Evolutionary conservation across 2,888 invertebrate species (phyloP).

Genomic region (Parochlus steinenii): DNA sequence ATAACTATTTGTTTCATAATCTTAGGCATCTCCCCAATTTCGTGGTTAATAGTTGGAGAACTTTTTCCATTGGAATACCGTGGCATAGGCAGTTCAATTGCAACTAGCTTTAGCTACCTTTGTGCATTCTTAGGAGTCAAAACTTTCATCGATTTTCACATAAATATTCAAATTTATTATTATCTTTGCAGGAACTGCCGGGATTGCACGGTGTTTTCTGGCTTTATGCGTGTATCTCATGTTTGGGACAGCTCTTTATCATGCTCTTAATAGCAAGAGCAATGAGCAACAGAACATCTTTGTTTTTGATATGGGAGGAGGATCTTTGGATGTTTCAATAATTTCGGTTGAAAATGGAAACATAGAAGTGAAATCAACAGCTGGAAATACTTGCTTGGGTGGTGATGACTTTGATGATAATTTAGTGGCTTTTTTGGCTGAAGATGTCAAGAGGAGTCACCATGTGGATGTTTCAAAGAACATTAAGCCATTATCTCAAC

Average conservation of each 20-base stretch:
- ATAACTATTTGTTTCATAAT: slow-evolving; percentile 1
- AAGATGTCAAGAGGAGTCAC: too few species aligned
- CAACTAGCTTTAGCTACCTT: slow-evolving; percentile 71
- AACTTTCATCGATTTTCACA: slow-evolving; percentile 67
- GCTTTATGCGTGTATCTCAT: slow-evolving; percentile 70
- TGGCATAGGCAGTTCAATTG: slow-evolving; percentile 75
- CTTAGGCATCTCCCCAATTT: slow-evolving; percentile 58
- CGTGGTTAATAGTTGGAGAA: slow-evolving; percentile 70
- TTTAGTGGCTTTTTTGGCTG: too few species aligned
- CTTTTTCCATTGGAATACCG: slow-evolving; percentile 67
- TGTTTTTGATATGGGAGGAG: too few species aligned
- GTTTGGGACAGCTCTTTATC: slow-evolving; percentile 67
- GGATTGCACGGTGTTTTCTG: slow-evolving; percentile 75
- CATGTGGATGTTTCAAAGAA: too few species aligned
- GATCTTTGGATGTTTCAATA: too few species aligned
- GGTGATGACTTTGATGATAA: too few species aligned
- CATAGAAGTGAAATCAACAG: too few species aligned
- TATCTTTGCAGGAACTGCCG: slow-evolving; percentile 39
- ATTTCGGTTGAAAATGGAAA: too few species aligned
- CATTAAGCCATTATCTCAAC: too few species aligned
- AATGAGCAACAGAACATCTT: too few species aligned
- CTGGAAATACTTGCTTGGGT: too few species aligned
- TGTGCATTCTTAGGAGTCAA: slow-evolving; percentile 77
- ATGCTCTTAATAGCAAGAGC: slow-evolving; percentile 81
- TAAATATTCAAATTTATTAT: too few species aligned